Evolutionary conservation across 2,113 vertebrate genomes (phyloP), one percentile per base, ranked within the genome.

Genomic region (Perca flavescens): DNA sequence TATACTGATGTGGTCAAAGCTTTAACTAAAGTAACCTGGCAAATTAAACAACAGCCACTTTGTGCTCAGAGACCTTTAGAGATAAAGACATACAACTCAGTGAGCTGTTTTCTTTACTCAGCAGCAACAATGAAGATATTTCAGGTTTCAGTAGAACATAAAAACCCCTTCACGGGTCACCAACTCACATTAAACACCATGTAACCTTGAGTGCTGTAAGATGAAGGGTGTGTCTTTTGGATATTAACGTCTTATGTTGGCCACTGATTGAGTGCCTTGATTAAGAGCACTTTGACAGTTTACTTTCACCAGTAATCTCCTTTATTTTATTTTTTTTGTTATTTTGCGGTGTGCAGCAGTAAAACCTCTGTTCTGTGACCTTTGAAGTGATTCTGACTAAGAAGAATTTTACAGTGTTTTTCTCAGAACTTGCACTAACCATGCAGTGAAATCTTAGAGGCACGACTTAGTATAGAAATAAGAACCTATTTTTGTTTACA

Each of bases 211-310:
- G 69, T 52, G 71, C 25, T 31, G 34, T 1, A 19, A 78, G 49
- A 14, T 15, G 28, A 53, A 86, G 91, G 92, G 94, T 80, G 92
- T 94, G 93, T 89, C 14, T 58, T 60, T 15, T 28, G 25, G 6
- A 58, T 28, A 28, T 58, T 7, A 16, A 28, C 40, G 10, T 43
- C 40, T 11, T 43, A 10, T 43, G 40, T 15, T n/a, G 1, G 31
- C 28, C 28, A 31, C 58, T 21, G 9, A 34, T 36, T 19, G 17
- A 62, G 36, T 62, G 17, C 17, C 60, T 12, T 19, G 8, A 5
- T 8, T 22, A 22, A 15, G 19, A 46, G n/a, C 40, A 65, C 0
- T 2, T 25, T 17, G 3, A 17, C 3, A 16, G 28, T 60, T 60
- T 28, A 28, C 22, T 25, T 25, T 58, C 5, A 60, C 6, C 21